phyloP scores from a whole-genome alignment of 2,113 vertebrate species.

The Trogon surrucura region DNA sequence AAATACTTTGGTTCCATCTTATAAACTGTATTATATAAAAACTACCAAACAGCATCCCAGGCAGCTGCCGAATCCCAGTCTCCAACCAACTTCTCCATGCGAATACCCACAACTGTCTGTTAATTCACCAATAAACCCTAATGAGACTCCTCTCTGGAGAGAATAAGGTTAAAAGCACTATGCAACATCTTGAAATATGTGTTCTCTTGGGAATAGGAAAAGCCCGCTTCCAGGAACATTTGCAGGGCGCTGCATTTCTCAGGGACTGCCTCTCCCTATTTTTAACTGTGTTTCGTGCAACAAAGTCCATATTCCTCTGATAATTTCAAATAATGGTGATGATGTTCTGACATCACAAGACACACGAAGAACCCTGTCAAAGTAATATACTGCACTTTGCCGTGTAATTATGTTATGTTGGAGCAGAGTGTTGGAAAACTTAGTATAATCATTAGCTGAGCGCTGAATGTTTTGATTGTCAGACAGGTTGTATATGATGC shows the following conservation, averaged over 20 bases:
- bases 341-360: constrained; percentile 41
- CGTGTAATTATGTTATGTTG: constrained; percentile 71
- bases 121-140: not conserved
- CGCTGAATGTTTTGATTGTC: constrained; percentile 81
- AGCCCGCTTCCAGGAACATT: not conserved
- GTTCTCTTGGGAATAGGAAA: not conserved
- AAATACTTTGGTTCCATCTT: not conserved
- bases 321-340: constrained; percentile 38
- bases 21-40: not conserved
- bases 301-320: not conserved
- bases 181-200: not conserved
- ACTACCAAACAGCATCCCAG: not conserved
- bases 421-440: constrained; percentile 79
- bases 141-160: not conserved
- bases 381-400: constrained; percentile 66
- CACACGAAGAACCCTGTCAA: constrained; percentile 60
- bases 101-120: not conserved
- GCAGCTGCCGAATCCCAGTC: not conserved
- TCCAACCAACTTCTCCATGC: not conserved
- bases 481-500: constrained; percentile 85
- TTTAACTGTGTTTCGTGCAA: not conserved
- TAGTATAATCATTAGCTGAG: constrained; percentile 76
- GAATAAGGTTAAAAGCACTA: not conserved
- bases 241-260: not conserved
- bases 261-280: not conserved